These are phyloP conservation scores for Drosophila simulans DNA, from an alignment of 1,140 invertebrate genomes.

Conservation along the genomic window DNA sequence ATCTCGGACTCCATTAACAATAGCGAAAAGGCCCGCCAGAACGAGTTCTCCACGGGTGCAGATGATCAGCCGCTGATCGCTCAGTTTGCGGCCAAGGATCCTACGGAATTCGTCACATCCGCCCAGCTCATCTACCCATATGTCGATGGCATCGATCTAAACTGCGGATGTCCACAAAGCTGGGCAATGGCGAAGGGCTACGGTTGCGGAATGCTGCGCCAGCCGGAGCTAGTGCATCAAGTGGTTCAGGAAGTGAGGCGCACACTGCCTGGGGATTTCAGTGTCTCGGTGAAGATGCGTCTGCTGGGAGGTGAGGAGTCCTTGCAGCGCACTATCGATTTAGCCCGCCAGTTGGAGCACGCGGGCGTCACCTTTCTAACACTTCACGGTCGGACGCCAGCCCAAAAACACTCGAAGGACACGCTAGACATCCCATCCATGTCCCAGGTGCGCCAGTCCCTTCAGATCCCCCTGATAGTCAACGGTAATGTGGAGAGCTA, in stretches of 20 bases:
- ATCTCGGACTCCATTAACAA: conserved; percentile 96
- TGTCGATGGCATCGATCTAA: conserved; percentile 94
- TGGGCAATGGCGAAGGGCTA: conserved; percentile 97
- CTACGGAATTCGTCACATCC: conserved; percentile 93
- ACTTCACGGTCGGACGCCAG: conserved; percentile 94
- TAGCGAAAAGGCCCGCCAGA: conserved; percentile 93
- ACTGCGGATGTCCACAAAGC: conserved; percentile 98
- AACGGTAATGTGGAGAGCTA: conserved; percentile 95
- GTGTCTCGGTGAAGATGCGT: conserved; percentile 96
- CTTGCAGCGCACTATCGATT: conserved; percentile 84
- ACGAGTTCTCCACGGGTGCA: conserved; percentile 93
- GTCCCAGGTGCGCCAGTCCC: conserved; percentile 87
- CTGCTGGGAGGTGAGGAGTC: conserved; percentile 86
- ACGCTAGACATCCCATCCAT: conserved; percentile 90
- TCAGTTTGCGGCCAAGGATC: conserved; percentile 96
- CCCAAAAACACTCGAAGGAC: conserved; percentile 91
- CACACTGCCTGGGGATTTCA: conserved; percentile 90
- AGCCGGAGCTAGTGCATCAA: conserved; percentile 93
- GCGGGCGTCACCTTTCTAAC: conserved; percentile 95
- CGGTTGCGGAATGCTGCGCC: conserved; percentile 92
- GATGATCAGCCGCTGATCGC: conserved; percentile 94
- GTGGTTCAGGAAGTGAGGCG: conserved; percentile 91
- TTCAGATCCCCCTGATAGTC: conserved; percentile 93
- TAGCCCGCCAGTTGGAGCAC: conserved; percentile 91
- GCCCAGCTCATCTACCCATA: conserved; percentile 93